A percentile compares a stretch with the other conserved stretches of the same genome.
phyloP scores from a whole-genome alignment of 1,140 invertebrate genomes.

The Trichogramma pretiosum region DNA sequence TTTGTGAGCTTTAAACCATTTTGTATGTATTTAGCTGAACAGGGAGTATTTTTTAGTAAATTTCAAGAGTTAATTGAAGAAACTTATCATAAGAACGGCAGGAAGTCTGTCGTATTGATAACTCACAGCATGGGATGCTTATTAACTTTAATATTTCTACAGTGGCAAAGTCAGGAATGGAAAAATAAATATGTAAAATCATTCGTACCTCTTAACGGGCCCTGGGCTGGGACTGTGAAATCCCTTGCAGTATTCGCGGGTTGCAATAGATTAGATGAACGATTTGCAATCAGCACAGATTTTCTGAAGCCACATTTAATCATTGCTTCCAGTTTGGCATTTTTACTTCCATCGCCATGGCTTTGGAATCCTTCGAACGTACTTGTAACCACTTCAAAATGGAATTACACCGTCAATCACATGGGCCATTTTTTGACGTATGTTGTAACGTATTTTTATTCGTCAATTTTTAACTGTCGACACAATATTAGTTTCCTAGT shows the following conservation, averaged over 20 bases:
- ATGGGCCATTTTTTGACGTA: conserved; percentile 75
- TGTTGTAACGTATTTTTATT: conserved; percentile 25
- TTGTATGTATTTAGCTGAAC: conserved; percentile 79
- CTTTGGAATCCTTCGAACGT: conserved; percentile 82
- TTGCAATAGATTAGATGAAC: conserved; percentile 68
- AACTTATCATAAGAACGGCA: conserved; percentile 70
- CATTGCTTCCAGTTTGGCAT: conserved; percentile 84
- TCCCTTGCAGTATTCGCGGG: conserved; percentile 87
- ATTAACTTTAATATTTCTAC: conserved; percentile 78
- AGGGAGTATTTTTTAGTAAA: conserved; percentile 69
- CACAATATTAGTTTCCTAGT: neutral
- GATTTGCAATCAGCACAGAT: conserved; percentile 66
- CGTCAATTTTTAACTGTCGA: too few relatives aligned
- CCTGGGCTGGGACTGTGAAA: conserved; percentile 90
- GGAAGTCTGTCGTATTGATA: conserved; percentile 69
- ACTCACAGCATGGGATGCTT: conserved; percentile 94
- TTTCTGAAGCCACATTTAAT: conserved; percentile 78
- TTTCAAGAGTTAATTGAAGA: conserved; percentile 77
- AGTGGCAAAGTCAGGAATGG: conserved; percentile 70
- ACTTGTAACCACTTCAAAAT: conserved; percentile 65
- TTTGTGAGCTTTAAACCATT: neutral
- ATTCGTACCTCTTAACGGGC: conserved; percentile 76
- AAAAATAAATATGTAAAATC: conserved; percentile 82
- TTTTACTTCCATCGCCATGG: conserved; percentile 75
- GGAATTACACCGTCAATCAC: conserved; percentile 80